Conservation (phyloP, 2,888 invertebrate genomes). For the Bruchidius siliquastri region DNA sequence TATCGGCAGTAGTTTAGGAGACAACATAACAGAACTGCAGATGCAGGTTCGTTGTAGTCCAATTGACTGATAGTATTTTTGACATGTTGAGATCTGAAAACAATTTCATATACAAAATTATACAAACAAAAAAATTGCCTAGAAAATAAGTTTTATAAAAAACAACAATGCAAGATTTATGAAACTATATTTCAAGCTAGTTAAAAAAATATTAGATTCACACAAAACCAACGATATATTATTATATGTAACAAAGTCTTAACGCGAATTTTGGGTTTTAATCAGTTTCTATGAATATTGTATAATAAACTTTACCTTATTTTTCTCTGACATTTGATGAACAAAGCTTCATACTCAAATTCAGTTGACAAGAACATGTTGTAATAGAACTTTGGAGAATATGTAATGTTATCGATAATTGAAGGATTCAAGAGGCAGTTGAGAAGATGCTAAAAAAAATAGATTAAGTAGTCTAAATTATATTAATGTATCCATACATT, state of each 20-base stretch:
- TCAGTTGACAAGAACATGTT: conserved; percentile 24
- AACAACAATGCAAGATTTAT: no score
- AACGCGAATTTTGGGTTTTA: no score
- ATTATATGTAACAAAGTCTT: no score
- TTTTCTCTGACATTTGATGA: conserved; percentile 20
- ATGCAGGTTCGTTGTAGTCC: conserved; percentile 20
- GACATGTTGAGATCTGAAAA: conserved; percentile 24
- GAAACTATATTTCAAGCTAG: no score
- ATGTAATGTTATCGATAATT: conserved; percentile 18
- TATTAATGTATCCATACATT: no score
- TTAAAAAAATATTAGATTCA: no score
- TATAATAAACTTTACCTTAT: conserved; percentile 18
- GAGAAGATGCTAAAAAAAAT: conserved; percentile 24
- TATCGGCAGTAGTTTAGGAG: conserved; percentile 23
- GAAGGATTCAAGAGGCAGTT: conserved; percentile 18
- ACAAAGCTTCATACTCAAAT: conserved; percentile 25
- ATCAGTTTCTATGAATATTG: background rate
- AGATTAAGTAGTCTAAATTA: no score
- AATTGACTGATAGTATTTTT: conserved; percentile 19
- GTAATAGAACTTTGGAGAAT: conserved; percentile 24
- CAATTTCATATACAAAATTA: no score
- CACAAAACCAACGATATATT: no score
- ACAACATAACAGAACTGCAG: conserved; percentile 21
- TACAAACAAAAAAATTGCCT: no score
- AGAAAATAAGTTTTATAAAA: no score